Conservation (phyloP, 2,888 invertebrate species). For the Corythucha ciliata region DNA sequence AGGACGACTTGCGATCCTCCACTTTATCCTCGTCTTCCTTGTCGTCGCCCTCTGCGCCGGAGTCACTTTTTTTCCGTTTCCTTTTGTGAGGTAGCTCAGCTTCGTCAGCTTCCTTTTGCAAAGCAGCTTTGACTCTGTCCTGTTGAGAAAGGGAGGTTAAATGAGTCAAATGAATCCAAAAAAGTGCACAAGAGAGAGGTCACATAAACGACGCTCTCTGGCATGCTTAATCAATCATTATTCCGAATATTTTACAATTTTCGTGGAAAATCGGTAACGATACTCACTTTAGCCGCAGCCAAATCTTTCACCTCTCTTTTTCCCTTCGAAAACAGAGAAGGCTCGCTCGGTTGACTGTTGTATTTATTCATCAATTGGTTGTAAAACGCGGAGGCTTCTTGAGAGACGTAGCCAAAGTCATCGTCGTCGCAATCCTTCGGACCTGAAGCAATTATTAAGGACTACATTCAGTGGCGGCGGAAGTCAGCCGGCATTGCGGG, state of each 20-base stretch:
- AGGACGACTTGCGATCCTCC: constrained; percentile 33
- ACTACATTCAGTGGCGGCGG: too few species aligned
- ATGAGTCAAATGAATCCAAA: too few species aligned
- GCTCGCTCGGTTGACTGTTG: constrained; percentile 57
- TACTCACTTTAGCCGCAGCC: constrained; percentile 43
- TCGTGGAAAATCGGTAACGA: not conserved
- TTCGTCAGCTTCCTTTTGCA: constrained; percentile 60
- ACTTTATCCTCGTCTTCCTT: constrained; percentile 43
- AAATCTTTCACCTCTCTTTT: constrained; percentile 43
- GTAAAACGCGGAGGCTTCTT: constrained; percentile 69
- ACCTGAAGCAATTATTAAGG: too few species aligned
- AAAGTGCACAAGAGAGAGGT: too few species aligned
- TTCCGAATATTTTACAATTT: not conserved
- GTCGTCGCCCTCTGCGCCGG: too few species aligned
- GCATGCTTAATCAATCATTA: too few species aligned
- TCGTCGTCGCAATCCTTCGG: constrained; percentile 78
- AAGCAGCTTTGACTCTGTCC: constrained; percentile 65
- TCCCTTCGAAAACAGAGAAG: constrained; percentile 34
- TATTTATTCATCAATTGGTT: constrained; percentile 79
- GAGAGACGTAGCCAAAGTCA: constrained; percentile 83
- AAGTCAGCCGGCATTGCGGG: too few species aligned
- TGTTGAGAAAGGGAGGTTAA: constrained; percentile 31
- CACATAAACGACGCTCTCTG: too few species aligned
- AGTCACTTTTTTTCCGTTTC: constrained; percentile 44
- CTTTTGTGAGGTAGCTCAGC: constrained; percentile 58